Percentiles rank a stretch among this genome's conserved stretches.
phyloP scores from a whole-genome alignment of 2,888 invertebrate genomes.

The Eupelmus urozonus region DNA sequence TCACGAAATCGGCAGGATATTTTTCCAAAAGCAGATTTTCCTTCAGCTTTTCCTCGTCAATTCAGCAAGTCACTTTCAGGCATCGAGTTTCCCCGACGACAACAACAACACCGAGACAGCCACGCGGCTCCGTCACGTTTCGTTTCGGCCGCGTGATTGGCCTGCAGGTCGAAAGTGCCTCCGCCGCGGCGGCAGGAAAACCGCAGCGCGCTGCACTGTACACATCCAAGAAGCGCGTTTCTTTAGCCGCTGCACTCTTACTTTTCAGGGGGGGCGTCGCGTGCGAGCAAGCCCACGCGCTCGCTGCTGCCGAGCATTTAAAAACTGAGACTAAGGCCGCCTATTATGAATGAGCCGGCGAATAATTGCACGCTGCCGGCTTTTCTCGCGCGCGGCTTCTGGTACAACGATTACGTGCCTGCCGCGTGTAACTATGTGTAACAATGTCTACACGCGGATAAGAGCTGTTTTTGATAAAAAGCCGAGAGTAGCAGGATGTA shows the following conservation, averaged over 20 bases:
- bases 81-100: slow-evolving; percentile 15
- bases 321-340: slow-evolving; percentile 10
- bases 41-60: too few relatives aligned
- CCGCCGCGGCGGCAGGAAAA: too few relatives aligned
- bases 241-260: slow-evolving; percentile 12
- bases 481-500: too few relatives aligned
- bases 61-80: too few relatives aligned
- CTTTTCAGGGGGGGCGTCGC: slow-evolving; percentile 13
- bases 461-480: too few relatives aligned
- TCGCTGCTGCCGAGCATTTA: background rate
- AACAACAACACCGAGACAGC: background rate
- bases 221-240: background rate
- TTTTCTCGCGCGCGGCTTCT: too few relatives aligned
- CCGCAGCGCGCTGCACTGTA: background rate
- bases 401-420: too few relatives aligned
- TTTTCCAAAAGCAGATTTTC: too few relatives aligned
- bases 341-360: background rate
- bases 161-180: background rate
- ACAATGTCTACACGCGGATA: too few relatives aligned
- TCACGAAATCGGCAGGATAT: too few relatives aligned
- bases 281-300: background rate
- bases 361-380: slow-evolving; percentile 14
- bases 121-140: background rate
- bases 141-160: background rate
- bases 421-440: too few relatives aligned